These are phyloP conservation scores for Sebastes taczanowskii DNA, from an alignment of 2,797 vertebrate species.

Conservation along the genomic window DNA sequence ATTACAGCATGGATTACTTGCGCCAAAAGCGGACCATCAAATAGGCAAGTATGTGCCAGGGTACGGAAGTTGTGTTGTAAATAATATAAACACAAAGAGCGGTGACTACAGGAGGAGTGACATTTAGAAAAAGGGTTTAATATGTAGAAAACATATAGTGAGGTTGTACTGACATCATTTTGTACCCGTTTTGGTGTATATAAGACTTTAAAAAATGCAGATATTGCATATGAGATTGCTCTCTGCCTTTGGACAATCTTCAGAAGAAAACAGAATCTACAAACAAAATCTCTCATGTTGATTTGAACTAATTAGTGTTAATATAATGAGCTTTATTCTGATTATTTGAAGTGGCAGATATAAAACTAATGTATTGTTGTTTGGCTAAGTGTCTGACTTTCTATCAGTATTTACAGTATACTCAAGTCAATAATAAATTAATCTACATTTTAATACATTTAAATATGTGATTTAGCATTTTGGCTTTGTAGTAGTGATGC, in stretches of 20 bases:
- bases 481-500: no score
- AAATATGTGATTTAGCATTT: background rate
- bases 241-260: background rate
- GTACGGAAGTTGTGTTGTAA: background rate
- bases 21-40: conserved; percentile 17
- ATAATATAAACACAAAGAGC: background rate
- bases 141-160: background rate
- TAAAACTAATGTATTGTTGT: background rate
- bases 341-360: background rate
- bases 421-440: background rate
- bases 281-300: no score
- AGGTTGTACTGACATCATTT: background rate
- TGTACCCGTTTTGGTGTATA: background rate
- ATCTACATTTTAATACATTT: background rate
- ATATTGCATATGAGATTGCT: background rate
- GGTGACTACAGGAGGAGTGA: background rate
- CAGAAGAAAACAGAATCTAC: no score
- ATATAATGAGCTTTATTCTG: background rate
- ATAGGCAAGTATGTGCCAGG: background rate
- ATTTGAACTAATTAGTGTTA: no score
- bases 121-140: background rate
- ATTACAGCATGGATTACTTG: conserved; percentile 33
- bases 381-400: background rate
- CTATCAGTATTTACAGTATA: background rate
- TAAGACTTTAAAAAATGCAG: background rate